phyloP scores from a whole-genome alignment of 2,113 vertebrate species.

The Montifringilla adamsi region DNA sequence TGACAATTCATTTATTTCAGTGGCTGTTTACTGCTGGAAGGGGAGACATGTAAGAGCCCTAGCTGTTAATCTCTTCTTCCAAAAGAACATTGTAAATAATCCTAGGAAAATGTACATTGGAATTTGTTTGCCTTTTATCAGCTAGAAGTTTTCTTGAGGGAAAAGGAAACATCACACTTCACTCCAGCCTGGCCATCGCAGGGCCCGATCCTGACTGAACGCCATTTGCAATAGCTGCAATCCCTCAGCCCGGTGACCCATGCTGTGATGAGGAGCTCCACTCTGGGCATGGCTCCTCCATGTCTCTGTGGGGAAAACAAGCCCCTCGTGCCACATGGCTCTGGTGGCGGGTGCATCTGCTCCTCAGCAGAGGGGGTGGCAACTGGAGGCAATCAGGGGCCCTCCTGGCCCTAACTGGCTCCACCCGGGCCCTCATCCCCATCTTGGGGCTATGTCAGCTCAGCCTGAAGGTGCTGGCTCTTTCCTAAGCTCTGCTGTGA shows the following conservation, averaged over 20 bases:
- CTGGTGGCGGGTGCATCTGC: not conserved
- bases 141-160: not conserved
- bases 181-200: accelerated
- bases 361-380: accelerated
- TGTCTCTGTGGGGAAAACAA: accelerated
- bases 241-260: accelerated
- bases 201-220: accelerated
- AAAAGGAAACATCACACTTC: not conserved
- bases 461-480: accelerated
- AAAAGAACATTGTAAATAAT: not conserved
- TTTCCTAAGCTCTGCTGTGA: accelerated
- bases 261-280: accelerated
- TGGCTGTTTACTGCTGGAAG: not conserved
- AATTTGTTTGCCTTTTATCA: not conserved
- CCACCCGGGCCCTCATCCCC: not conserved
- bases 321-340: accelerated
- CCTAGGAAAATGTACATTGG: not conserved
- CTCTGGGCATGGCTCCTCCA: accelerated
- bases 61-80: not conserved
- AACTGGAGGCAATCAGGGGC: accelerated
- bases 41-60: not conserved
- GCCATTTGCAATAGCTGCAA: accelerated
- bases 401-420: accelerated
- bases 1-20: not conserved
- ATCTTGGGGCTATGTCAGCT: accelerated